Percentiles rank a stretch among this genome's conserved stretches.
phyloP scores from a whole-genome alignment of 2,888 invertebrate species.

The Sclerodermus sp. region DNA sequence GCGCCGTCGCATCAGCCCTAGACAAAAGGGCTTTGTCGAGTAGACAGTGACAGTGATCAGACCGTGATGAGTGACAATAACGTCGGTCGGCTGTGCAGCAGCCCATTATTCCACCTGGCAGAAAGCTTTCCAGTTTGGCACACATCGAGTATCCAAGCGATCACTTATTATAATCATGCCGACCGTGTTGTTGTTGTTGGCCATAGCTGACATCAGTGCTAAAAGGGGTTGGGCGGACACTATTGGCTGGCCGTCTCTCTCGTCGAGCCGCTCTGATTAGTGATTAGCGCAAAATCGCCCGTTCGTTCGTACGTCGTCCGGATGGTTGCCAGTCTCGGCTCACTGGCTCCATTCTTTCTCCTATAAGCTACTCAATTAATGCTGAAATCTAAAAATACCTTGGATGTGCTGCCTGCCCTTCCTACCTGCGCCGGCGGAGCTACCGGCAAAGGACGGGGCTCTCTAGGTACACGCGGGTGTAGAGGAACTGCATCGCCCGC shows the following conservation, averaged over 20 bases:
- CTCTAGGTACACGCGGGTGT: neutral
- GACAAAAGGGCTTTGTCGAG: conserved; percentile 41
- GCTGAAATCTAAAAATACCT: conserved; percentile 39
- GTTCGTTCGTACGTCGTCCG: conserved; percentile 33
- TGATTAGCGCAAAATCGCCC: conserved; percentile 43
- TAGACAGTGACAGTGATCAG: conserved; percentile 40
- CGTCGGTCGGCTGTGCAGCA: conserved; percentile 40
- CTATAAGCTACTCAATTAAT: conserved; percentile 36
- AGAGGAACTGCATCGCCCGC: too few species aligned
- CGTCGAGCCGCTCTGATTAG: conserved; percentile 38
- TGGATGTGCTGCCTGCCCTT: conserved; percentile 19
- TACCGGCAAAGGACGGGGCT: too few species aligned
- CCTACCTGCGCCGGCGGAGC: conserved; percentile 11
- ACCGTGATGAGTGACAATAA: conserved; percentile 41
- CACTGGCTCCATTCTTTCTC: conserved; percentile 40
- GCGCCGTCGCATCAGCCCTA: conserved; percentile 28
- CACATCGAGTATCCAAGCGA: conserved; percentile 50
- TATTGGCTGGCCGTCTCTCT: conserved; percentile 22
- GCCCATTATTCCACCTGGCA: conserved; percentile 50
- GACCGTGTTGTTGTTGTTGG: conserved; percentile 31
- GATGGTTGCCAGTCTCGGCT: conserved; percentile 38
- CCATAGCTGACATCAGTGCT: conserved; percentile 38
- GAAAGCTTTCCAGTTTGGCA: conserved; percentile 53
- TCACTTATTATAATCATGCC: conserved; percentile 46
- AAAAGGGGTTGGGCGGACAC: conserved; percentile 21